Conservation (phyloP, 2,113 vertebrate genomes). For the Arvicanthis niloticus region DNA sequence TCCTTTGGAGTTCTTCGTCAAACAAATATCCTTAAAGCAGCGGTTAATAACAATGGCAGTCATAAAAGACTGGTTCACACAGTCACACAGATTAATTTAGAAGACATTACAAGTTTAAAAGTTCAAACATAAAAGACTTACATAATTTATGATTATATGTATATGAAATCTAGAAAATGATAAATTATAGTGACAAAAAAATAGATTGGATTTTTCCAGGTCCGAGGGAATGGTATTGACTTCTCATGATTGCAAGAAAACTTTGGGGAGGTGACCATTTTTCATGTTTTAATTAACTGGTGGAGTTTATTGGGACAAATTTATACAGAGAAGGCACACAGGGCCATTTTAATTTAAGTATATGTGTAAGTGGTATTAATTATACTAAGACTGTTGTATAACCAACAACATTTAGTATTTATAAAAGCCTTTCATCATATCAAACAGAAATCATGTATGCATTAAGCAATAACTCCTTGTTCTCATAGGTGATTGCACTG, state of each 20-base stretch:
- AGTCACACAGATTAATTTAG: background rate
- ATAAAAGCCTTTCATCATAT: background rate
- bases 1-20: background rate
- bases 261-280: background rate
- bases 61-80: background rate
- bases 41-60: background rate
- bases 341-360: background rate
- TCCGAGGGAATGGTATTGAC: background rate
- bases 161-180: constrained; percentile 12
- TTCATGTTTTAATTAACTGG: background rate
- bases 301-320: background rate
- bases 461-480: background rate
- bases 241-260: background rate
- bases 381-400: background rate
- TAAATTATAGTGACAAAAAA: background rate
- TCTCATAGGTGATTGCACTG: background rate
- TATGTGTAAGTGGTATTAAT: background rate
- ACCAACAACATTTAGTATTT: background rate
- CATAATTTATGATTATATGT: background rate
- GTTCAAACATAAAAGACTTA: background rate
- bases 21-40: background rate
- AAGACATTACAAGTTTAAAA: background rate
- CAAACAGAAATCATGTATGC: background rate
- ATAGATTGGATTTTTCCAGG: background rate
- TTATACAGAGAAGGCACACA: background rate